These are phyloP conservation scores for Zaprionus lachaisei DNA, from an alignment of 1,140 invertebrate genomes.

Conservation along the genomic window DNA sequence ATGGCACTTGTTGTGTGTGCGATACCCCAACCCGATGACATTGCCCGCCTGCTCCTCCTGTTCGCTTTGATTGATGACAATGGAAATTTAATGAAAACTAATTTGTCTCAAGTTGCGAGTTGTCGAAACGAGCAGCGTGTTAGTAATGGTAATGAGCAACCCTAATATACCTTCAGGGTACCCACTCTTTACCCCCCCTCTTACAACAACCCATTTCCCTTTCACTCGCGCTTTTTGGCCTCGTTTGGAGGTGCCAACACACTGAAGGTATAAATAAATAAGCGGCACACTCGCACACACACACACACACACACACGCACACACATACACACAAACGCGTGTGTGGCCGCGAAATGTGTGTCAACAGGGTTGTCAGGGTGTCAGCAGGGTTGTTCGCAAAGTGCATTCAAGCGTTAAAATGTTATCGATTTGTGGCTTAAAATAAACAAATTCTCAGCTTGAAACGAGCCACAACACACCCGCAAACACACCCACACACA, in stretches of 20 bases:
- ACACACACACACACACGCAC: conserved; percentile 5
- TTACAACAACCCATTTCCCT: not conserved
- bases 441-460: conserved; percentile 54
- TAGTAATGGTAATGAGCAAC: not conserved
- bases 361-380: no score
- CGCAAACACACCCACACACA: not conserved
- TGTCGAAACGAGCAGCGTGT: not conserved
- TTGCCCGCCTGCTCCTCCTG: not conserved
- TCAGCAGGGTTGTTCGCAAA: conserved; percentile 44
- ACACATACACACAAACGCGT: conserved; percentile 1
- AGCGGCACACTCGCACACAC: not conserved
- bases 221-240: conserved; percentile 5
- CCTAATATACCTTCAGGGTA: not conserved
- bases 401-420: conserved; percentile 79
- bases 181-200: not conserved
- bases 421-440: conserved; percentile 74
- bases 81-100: conserved; percentile 11
- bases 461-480: conserved; percentile 11
- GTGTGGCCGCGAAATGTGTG: conserved; percentile 30
- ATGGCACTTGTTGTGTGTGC: no score
- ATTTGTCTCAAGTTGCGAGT: not conserved
- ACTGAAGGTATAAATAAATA: conserved; percentile 42
- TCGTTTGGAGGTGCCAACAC: conserved; percentile 15
- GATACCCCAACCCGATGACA: no score
- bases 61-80: conserved; percentile 10